phyloP scores from a whole-genome alignment of 2,888 invertebrate genomes.

The Parnassius glacialis region DNA sequence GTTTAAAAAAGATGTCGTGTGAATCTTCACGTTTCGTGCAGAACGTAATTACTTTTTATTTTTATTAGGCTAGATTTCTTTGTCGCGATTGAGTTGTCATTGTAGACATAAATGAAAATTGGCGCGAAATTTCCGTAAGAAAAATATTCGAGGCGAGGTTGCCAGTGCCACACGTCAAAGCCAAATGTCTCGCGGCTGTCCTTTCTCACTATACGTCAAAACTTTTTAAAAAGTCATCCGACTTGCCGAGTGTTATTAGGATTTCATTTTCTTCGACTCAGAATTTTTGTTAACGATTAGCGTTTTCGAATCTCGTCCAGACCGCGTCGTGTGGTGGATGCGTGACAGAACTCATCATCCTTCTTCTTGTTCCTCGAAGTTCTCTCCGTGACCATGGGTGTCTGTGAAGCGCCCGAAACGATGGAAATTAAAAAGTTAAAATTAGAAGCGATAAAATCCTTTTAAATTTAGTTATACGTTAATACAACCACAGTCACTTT shows the following conservation, averaged over 20 bases:
- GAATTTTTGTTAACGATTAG: no score
- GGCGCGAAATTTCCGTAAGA: slow-evolving; percentile 69
- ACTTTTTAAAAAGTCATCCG: slow-evolving; percentile 48
- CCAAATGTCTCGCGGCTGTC: slow-evolving; percentile 58
- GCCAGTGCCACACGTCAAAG: slow-evolving; percentile 62
- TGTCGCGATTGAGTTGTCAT: slow-evolving; percentile 67
- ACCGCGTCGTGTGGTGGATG: no score
- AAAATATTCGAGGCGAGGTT: slow-evolving; percentile 47
- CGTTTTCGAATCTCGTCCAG: no score
- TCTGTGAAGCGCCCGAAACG: no score
- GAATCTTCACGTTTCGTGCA: slow-evolving; percentile 11
- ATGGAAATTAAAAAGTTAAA: no score
- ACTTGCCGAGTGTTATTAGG: slow-evolving; percentile 38
- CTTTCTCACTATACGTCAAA: slow-evolving; percentile 61
- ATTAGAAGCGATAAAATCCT: no score
- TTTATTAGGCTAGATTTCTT: slow-evolving; percentile 29
- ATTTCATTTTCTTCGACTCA: slow-evolving; percentile 6
- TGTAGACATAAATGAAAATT: slow-evolving; percentile 68
- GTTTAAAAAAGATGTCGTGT: slow-evolving; percentile 1
- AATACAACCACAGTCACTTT: no score
- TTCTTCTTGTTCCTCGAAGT: no score
- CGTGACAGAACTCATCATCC: no score
- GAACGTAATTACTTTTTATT: slow-evolving; percentile 1
- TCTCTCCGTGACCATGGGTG: no score
- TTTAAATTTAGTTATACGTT: no score